phyloP scores from a whole-genome alignment of 1,140 invertebrate genomes.

The Nilaparvata lugens region DNA sequence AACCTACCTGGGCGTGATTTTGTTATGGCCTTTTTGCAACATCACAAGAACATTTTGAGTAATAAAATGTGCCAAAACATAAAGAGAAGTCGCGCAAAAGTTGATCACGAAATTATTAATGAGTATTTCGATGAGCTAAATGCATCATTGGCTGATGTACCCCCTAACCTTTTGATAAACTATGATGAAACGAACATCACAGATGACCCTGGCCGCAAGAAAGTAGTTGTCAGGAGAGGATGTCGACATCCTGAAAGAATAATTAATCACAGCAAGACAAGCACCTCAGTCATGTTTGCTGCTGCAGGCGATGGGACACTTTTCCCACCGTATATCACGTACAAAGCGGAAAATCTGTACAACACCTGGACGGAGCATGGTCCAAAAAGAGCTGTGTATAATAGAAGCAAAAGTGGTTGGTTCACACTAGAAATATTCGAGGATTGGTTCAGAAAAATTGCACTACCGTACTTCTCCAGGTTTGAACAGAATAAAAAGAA shows the following conservation, averaged over 20 bases:
- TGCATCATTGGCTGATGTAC: too few relatives aligned
- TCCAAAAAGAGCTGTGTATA: too few relatives aligned
- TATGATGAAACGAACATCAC: slow-evolving; percentile 36
- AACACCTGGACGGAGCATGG: slow-evolving; percentile 29
- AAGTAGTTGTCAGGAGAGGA: slow-evolving; percentile 30
- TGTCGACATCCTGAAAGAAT: slow-evolving; percentile 5
- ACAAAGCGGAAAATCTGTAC: slow-evolving; percentile 31
- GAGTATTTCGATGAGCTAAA: too few relatives aligned
- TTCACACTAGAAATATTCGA: slow-evolving; percentile 27
- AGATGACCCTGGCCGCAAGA: slow-evolving; percentile 33
- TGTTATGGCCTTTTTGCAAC: too few relatives aligned
- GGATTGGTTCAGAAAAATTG: slow-evolving; percentile 25
- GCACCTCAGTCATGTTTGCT: slow-evolving; percentile 31
- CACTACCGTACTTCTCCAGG: slow-evolving; percentile 12
- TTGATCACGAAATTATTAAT: too few relatives aligned
- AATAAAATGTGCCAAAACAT: too few relatives aligned
- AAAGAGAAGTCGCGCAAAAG: too few relatives aligned
- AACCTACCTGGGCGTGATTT: too few relatives aligned
- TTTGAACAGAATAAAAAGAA: slow-evolving; percentile 7
- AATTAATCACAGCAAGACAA: slow-evolving; percentile 10
- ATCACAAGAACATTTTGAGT: too few relatives aligned
- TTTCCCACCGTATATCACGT: slow-evolving; percentile 32
- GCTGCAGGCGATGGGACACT: slow-evolving; percentile 25
- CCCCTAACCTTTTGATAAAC: too few relatives aligned
- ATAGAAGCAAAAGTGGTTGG: slow-evolving; percentile 20